phyloP scores from a whole-genome alignment of 1,140 invertebrate species.

The Drosophila jambulina region DNA sequence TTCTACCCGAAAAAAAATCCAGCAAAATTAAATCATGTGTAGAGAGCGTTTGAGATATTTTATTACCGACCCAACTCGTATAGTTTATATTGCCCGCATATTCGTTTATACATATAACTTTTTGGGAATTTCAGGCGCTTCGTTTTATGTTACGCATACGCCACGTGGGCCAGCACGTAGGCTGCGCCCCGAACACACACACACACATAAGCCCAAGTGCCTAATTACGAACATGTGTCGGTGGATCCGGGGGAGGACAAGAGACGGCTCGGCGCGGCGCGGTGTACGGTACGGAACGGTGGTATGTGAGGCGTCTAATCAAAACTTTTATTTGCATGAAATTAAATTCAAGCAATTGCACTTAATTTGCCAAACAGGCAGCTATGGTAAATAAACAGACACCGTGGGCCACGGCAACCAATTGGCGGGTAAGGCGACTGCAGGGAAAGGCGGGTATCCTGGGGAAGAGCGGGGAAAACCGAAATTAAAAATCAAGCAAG shows the following conservation, averaged over 20 bases:
- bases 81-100: conserved; percentile 47
- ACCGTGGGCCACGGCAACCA: conserved; percentile 40
- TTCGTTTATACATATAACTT: conserved; percentile 19
- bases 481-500: conserved; percentile 79
- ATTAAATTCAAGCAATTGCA: conserved; percentile 84
- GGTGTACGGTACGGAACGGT: neutral
- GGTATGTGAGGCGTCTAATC: conserved; percentile 61
- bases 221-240: conserved; percentile 80
- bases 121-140: conserved; percentile 39
- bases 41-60: conserved; percentile 33
- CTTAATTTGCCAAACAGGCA: conserved; percentile 81
- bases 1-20: conserved; percentile 5
- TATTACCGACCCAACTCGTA: conserved; percentile 40
- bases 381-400: conserved; percentile 78
- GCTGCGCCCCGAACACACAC: conserved; percentile 32
- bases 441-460: neutral
- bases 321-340: conserved; percentile 84
- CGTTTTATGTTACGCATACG: conserved; percentile 64
- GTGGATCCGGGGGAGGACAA: conserved; percentile 25
- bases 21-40: conserved; percentile 41
- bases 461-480: conserved; percentile 18
- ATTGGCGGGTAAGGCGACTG: neutral
- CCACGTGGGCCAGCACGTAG: conserved; percentile 55
- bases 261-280: neutral
- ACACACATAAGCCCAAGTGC: conserved; percentile 54